Percentiles rank a stretch among this genome's conserved stretches.
Conservation (phyloP, 1,140 invertebrate species). For the Rhyzopertha dominica region DNA sequence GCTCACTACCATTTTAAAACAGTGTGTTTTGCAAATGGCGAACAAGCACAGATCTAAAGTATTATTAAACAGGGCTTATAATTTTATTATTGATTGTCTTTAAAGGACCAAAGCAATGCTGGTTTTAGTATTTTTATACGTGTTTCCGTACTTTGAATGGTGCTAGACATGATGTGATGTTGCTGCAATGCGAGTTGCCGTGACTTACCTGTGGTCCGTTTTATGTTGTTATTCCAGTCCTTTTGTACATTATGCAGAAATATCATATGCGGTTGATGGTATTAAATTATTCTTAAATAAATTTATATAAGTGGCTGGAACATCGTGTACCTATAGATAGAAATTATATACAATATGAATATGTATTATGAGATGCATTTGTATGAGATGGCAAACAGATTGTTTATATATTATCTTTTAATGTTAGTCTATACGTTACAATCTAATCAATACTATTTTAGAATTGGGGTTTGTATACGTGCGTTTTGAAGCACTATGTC, state of each 20-base stretch:
- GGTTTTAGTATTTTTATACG: constrained; percentile 43
- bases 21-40: constrained; percentile 1
- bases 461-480: constrained; percentile 32
- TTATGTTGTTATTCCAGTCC: constrained; percentile 36
- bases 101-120: constrained; percentile 38
- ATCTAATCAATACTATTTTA: constrained; percentile 32
- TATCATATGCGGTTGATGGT: constrained; percentile 27
- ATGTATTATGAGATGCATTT: constrained; percentile 8
- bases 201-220: constrained; percentile 17
- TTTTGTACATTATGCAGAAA: constrained; percentile 29
- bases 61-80: constrained; percentile 44
- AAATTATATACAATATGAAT: constrained; percentile 18
- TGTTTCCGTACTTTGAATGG: constrained; percentile 42
- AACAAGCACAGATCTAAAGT: constrained; percentile 24
- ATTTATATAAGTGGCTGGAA: constrained; percentile 32
- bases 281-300: constrained; percentile 31
- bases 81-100: constrained; percentile 27
- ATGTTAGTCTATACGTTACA: constrained; percentile 33
- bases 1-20: constrained; percentile 14
- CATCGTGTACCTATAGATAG: constrained; percentile 30
- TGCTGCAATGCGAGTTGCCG: constrained; percentile 11
- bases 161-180: constrained; percentile 35
- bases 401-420: constrained; percentile 20
- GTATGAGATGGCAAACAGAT: constrained; percentile 7
- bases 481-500: constrained; percentile 19